These are phyloP conservation scores for Toxostoma redivivum DNA, from an alignment of 2,113 vertebrate genomes.

Conservation along the genomic window DNA sequence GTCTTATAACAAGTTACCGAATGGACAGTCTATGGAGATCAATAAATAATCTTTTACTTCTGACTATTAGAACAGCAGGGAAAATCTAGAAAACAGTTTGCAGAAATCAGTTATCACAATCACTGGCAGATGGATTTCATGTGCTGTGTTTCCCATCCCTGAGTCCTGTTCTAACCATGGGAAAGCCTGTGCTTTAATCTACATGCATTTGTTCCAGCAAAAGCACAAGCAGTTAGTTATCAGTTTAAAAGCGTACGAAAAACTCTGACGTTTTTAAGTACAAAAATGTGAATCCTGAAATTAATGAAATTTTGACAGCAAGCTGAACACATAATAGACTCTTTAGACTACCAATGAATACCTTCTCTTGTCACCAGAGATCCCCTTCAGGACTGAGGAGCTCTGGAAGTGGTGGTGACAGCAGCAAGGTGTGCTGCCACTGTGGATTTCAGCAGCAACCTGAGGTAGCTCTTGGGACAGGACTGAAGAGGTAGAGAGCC, in stretches of 20 bases:
- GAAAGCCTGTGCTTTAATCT: background rate
- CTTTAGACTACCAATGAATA: background rate
- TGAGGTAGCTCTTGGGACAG: accelerated
- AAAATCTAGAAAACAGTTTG: background rate
- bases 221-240: background rate
- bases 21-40: background rate
- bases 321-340: background rate
- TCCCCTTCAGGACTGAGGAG: background rate
- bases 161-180: background rate
- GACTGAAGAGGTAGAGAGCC: background rate
- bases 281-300: background rate
- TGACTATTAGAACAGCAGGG: background rate
- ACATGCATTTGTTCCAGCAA: background rate
- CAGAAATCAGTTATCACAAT: background rate
- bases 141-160: background rate
- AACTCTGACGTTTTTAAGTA: background rate
- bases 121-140: background rate
- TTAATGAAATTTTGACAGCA: background rate
- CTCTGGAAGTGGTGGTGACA: background rate
- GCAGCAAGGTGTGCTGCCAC: background rate
- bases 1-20: background rate
- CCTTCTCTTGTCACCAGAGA: background rate
- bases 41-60: background rate
- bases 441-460: background rate
- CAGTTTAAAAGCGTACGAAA: background rate